Evolutionary conservation across 2,888 invertebrate species (phyloP).

Genomic region (Tolmerus cingulatus): DNA sequence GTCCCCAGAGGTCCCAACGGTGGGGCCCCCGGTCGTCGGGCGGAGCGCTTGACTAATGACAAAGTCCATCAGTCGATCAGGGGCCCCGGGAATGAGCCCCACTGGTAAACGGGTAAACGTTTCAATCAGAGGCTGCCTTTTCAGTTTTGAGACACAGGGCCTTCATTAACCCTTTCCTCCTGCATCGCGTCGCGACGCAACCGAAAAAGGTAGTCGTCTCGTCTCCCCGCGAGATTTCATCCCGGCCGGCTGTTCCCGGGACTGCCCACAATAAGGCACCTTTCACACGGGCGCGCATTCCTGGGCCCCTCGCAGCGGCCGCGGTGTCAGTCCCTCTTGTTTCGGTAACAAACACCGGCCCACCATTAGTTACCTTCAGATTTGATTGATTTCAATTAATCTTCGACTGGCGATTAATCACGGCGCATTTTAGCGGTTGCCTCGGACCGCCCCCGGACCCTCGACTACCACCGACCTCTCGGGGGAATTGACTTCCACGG

Average conservation of each 20-base stretch:
- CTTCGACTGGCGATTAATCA: slow-evolving; percentile 64
- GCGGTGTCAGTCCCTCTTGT: slow-evolving; percentile 1
- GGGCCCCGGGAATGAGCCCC: slow-evolving; percentile 47
- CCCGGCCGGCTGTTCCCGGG: neutral
- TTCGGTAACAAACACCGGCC: slow-evolving; percentile 31
- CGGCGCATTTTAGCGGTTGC: slow-evolving; percentile 59
- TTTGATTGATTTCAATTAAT: slow-evolving; percentile 65
- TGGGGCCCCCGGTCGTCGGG: neutral
- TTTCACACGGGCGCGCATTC: neutral
- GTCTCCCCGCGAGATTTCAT: neutral
- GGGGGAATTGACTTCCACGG: slow-evolving; percentile 22
- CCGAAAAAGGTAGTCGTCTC: slow-evolving; percentile 1
- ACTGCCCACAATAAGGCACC: slow-evolving; percentile 22
- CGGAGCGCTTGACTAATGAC: slow-evolving; percentile 48
- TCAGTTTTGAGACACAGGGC: neutral
- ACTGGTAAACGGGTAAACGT: slow-evolving; percentile 39
- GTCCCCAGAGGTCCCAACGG: neutral
- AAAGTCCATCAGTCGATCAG: slow-evolving; percentile 49
- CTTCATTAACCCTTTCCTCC: slow-evolving; percentile 36
- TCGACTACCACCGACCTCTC: neutral
- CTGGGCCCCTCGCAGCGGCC: neutral
- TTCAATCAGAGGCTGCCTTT: slow-evolving; percentile 21
- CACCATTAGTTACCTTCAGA: slow-evolving; percentile 64
- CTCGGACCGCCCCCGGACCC: neutral
- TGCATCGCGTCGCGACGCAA: neutral